Evolutionary conservation across 2,888 invertebrate species (phyloP), one percentile per base, ranked within the genome.

Genomic region (Eupithecia pulchellata): DNA sequence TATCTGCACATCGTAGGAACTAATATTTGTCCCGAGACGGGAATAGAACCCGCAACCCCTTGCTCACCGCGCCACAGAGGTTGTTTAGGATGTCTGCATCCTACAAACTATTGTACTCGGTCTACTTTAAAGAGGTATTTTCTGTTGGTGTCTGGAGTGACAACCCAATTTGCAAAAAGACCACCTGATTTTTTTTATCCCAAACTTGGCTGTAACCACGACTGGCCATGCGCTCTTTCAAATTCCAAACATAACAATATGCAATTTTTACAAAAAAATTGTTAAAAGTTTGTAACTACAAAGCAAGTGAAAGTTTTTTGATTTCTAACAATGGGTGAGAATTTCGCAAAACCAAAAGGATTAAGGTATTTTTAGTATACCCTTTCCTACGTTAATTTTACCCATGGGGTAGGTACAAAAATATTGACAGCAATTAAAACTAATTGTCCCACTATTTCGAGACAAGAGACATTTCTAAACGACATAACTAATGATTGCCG

Each of bases 401-500:
- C 52, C 52, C 52, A 25, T 52, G 25, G 52, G 52, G 20, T 25
- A 42, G 9, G n/a, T 25, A n/a, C 61, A 29, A 61, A 68, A 64
- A 69, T 73, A 73, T 73, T 73, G 69, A 65, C 67, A 68, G 39
- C 62, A 67, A 73, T 72, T 69, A 66, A 64, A 69, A 68, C 57
- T 68, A 69, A 73, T 65, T 34, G 67, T 20, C 30, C 34, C 60
- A 72, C 67, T 67, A 69, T 74, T 71, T 66, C 20, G 29, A 64
- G 63, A 67, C 57, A 76, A 78, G 76, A 75, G 74, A 64, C 74
- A 79, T 81, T 77, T 75, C 76, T 73, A 74, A 77, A 80, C 77
- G 72, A 79, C 77, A 74, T 79, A 81, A 84, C 78, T 78, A 86
- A 86, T 83, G 86, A 69, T 65, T 11, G 75, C 76, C 84, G 86